Conservation (phyloP, 2,113 vertebrate genomes). For the Capra hircus region DNA sequence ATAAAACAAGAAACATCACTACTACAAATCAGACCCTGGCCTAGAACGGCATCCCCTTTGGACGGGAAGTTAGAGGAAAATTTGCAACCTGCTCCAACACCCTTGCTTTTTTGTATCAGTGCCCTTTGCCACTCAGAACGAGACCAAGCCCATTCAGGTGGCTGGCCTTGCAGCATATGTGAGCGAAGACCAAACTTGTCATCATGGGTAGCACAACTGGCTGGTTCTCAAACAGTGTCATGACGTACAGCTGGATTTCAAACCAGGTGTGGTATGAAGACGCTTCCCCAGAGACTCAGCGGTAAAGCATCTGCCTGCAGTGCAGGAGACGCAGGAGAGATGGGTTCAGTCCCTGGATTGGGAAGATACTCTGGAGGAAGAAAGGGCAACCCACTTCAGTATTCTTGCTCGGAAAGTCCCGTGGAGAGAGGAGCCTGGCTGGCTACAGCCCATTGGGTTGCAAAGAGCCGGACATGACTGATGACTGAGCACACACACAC, state of each 20-base stretch:
- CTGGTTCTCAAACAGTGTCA: neutral
- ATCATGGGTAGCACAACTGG: neutral
- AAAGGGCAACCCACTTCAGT: neutral
- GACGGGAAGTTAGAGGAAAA: neutral
- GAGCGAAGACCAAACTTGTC: neutral
- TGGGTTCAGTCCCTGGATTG: neutral
- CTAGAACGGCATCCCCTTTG: neutral
- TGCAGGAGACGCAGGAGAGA: neutral
- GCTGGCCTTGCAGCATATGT: neutral
- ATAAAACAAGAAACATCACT: neutral
- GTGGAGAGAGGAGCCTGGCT: neutral
- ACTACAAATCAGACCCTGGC: neutral
- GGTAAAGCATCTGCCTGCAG: neutral
- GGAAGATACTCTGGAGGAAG: neutral
- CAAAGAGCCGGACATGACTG: neutral
- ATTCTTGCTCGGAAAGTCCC: neutral
- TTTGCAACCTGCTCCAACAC: neutral
- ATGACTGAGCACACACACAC: neutral
- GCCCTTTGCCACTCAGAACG: neutral
- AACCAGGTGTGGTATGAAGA: neutral
- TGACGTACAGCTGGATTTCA: neutral
- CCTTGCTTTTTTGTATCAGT: neutral
- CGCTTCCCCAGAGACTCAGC: neutral
- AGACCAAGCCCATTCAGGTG: neutral
- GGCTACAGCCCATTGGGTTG: neutral